Evolutionary conservation across 2,888 invertebrate genomes (phyloP).

Genomic region (Napeogenes inachia): DNA sequence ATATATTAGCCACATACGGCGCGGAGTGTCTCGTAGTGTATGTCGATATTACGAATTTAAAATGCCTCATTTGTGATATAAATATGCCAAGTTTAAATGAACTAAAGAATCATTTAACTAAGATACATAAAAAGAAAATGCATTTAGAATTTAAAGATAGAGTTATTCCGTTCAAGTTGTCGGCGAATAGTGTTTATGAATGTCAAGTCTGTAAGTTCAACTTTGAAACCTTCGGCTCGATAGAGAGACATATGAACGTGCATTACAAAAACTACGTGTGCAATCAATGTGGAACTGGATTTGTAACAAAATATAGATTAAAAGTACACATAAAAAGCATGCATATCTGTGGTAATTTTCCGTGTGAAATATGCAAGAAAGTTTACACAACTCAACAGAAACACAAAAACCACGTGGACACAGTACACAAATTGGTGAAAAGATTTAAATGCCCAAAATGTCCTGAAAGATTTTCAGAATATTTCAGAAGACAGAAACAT

Average conservation of each 20-base stretch:
- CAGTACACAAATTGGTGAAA: constrained; percentile 53
- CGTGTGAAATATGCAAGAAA: constrained; percentile 57
- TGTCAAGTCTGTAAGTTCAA: constrained; percentile 58
- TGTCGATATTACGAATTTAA: constrained; percentile 55
- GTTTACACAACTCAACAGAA: constrained; percentile 52
- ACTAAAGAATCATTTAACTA: constrained; percentile 51
- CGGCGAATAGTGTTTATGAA: constrained; percentile 42
- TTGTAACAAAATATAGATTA: constrained; percentile 55
- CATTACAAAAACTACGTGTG: constrained; percentile 65
- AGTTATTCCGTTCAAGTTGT: constrained; percentile 58
- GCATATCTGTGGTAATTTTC: constrained; percentile 48
- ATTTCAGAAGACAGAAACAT: constrained; percentile 60
- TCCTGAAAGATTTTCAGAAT: constrained; percentile 56
- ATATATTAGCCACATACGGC: constrained; percentile 46
- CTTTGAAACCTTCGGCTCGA: constrained; percentile 63
- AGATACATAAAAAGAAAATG: constrained; percentile 51
- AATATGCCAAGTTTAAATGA: constrained; percentile 43
- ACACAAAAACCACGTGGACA: constrained; percentile 53
- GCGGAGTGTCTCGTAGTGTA: constrained; percentile 56
- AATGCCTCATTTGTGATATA: constrained; percentile 49
- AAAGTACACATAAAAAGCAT: constrained; percentile 60
- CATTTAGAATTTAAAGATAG: constrained; percentile 48
- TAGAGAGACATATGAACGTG: constrained; percentile 65
- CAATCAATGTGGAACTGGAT: constrained; percentile 60
- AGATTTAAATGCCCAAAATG: constrained; percentile 60